phyloP scores from a whole-genome alignment of 2,888 invertebrate genomes.

The Cheilosia impressa region DNA sequence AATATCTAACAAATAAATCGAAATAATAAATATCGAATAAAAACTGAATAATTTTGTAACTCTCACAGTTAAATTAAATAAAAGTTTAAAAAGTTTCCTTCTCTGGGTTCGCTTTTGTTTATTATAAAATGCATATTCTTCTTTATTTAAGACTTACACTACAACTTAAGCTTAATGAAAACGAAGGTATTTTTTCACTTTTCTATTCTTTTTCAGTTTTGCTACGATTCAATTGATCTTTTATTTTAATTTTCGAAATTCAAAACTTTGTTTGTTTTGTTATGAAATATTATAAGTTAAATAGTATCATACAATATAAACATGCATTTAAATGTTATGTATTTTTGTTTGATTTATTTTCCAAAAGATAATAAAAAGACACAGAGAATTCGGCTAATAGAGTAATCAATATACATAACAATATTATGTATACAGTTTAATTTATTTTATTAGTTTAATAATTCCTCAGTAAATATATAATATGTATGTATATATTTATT shows the following conservation, averaged over 20 bases:
- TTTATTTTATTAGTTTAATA: constrained; percentile 60
- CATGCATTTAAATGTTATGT: constrained; percentile 56
- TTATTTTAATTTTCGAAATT: constrained; percentile 45
- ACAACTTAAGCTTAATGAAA: constrained; percentile 70
- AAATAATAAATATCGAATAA: constrained; percentile 1
- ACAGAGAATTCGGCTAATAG: constrained; percentile 77
- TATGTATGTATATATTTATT: constrained; percentile 57
- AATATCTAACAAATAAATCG: constrained; percentile 7
- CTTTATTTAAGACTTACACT: constrained; percentile 54
- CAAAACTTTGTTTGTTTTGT: constrained; percentile 5
- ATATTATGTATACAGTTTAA: constrained; percentile 52
- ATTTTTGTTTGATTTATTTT: constrained; percentile 52
- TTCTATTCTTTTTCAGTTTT: constrained; percentile 27
- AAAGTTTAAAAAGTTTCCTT: constrained; percentile 6
- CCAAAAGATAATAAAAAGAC: constrained; percentile 68
- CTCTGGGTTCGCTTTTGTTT: constrained; percentile 5
- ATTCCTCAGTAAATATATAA: constrained; percentile 72
- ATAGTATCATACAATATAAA: constrained; percentile 70
- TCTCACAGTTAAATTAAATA: constrained; percentile 16
- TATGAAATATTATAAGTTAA: constrained; percentile 43
- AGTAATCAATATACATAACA: constrained; percentile 77
- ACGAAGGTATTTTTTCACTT: constrained; percentile 39
- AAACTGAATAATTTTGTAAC: neutral
- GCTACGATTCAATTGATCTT: constrained; percentile 41
- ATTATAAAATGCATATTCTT: constrained; percentile 55